Evolutionary conservation across 1,140 invertebrate species (phyloP).

Genomic region (Subanguina moxae): DNA sequence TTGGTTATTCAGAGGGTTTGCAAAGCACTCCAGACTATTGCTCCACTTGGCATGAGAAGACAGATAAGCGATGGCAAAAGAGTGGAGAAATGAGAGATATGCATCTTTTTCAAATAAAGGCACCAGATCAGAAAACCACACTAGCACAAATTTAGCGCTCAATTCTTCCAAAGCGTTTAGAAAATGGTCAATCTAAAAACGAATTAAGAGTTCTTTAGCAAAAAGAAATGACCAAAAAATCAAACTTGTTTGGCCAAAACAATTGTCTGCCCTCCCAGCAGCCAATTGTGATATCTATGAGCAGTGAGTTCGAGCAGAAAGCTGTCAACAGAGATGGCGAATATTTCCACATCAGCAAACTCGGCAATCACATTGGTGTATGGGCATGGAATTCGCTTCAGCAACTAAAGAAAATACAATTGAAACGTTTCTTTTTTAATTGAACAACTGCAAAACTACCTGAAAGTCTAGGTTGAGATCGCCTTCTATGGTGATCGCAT

Average conservation of each 20-base stretch:
- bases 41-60: constrained; percentile 27
- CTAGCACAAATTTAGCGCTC: constrained; percentile 55
- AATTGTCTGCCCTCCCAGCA: constrained; percentile 53
- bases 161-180: constrained; percentile 44
- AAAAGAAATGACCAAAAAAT: not conserved
- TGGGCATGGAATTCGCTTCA: constrained; percentile 36
- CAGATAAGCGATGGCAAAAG: constrained; percentile 38
- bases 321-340: constrained; percentile 55
- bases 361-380: constrained; percentile 54
- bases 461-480: constrained; percentile 9
- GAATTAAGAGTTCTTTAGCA: constrained; percentile 13
- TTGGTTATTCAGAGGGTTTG: constrained; percentile 44
- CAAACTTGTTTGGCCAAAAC: constrained; percentile 50
- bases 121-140: constrained; percentile 52
- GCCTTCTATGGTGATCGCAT: constrained; percentile 1
- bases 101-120: constrained; percentile 44
- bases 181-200: constrained; percentile 41
- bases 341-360: constrained; percentile 59
- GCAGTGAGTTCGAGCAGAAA: constrained; percentile 52
- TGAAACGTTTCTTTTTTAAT: too few relatives aligned
- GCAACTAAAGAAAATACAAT: constrained; percentile 26
- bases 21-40: constrained; percentile 43
- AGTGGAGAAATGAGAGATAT: constrained; percentile 49
- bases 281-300: constrained; percentile 58
- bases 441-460: not conserved